Conservation (phyloP, 2,888 invertebrate genomes). For the Rugalucina vietnamica region DNA sequence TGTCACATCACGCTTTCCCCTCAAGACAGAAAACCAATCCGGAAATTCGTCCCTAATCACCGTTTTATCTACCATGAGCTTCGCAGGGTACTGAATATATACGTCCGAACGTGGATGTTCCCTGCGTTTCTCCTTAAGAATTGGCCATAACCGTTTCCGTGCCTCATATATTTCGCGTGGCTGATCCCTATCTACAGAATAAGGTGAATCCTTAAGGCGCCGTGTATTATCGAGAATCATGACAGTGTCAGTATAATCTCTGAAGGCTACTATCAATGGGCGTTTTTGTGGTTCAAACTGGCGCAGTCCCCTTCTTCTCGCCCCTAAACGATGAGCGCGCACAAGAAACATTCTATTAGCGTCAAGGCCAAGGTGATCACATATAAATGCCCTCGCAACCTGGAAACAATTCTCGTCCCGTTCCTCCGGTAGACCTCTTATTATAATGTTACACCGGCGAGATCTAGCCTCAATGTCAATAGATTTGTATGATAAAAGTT, state of each 20-base stretch:
- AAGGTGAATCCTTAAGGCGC: neutral
- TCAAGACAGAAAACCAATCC: slow-evolving; percentile 5
- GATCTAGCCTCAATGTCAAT: slow-evolving; percentile 35
- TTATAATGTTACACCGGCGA: slow-evolving; percentile 21
- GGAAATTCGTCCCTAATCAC: slow-evolving; percentile 2
- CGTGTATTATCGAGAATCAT: neutral
- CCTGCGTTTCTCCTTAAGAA: neutral
- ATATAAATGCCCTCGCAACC: neutral
- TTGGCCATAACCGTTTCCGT: neutral
- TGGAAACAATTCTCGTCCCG: slow-evolving; percentile 26
- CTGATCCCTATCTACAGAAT: slow-evolving; percentile 4
- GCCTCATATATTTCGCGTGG: slow-evolving; percentile 6
- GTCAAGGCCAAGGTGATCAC: slow-evolving; percentile 20
- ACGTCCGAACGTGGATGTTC: neutral
- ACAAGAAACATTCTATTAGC: slow-evolving; percentile 10
- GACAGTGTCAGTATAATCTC: neutral
- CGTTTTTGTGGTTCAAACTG: neutral
- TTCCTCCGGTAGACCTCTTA: slow-evolving; percentile 19
- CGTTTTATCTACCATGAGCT: neutral
- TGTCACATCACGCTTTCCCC: neutral
- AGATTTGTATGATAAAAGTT: too few relatives aligned
- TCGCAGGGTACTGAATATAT: slow-evolving; percentile 1
- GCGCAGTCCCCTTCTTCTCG: neutral
- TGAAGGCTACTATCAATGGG: neutral
- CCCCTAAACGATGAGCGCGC: slow-evolving; percentile 12